Evolutionary conservation across 2,797 vertebrate genomes (phyloP).

Genomic region (Acanthornis magna): DNA sequence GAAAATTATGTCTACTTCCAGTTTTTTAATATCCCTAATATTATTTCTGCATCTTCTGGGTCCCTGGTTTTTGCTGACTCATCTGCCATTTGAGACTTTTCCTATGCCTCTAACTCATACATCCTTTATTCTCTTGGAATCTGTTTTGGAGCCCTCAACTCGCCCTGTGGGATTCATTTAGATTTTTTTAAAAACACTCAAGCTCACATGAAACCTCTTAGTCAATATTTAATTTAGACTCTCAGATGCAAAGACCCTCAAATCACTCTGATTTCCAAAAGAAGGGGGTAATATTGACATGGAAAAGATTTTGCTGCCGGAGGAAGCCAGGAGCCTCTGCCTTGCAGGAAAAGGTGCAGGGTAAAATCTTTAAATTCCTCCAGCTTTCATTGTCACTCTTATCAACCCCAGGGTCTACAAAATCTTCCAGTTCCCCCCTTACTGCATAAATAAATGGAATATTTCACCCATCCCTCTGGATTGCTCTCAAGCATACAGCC

Average conservation of each 20-base stretch:
- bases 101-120: background rate
- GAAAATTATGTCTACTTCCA: conserved; percentile 42
- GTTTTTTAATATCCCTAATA: background rate
- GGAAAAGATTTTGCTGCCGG: background rate
- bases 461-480: background rate
- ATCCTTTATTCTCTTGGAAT: background rate
- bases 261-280: background rate
- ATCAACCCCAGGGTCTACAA: background rate
- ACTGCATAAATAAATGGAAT: background rate
- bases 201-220: conserved; percentile 8
- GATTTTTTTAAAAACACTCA: background rate
- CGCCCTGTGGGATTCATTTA: background rate
- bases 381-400: background rate
- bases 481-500: background rate
- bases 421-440: background rate
- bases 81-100: conserved; percentile 9
- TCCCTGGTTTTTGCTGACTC: background rate
- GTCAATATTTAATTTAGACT: conserved; percentile 19
- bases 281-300: background rate
- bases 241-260: background rate
- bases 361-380: background rate
- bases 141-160: background rate
- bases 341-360: background rate
- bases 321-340: background rate
- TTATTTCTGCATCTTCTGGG: conserved; percentile 4